Conservation (phyloP, 2,113 vertebrate species). For the Taurulus bubalis region DNA sequence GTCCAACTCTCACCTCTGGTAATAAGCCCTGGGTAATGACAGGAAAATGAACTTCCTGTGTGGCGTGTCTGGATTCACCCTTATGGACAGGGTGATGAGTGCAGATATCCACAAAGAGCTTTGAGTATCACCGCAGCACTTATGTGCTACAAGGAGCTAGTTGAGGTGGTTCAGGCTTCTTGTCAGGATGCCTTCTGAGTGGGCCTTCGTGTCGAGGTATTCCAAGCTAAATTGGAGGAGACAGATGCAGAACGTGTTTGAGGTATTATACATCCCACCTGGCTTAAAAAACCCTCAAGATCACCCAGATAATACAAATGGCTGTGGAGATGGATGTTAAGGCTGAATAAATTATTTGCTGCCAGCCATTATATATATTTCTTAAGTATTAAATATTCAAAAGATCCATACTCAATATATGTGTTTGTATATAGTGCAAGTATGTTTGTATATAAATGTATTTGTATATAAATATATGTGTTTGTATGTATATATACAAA, state of each 20-base stretch:
- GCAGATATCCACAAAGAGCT: not conserved
- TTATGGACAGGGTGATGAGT: not conserved
- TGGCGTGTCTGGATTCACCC: not conserved
- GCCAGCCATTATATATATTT: not conserved
- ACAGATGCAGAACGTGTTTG: not conserved
- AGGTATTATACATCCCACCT: not conserved
- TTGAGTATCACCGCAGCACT: not conserved
- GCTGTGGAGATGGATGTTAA: not conserved
- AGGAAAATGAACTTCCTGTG: not conserved
- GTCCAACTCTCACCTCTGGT: not conserved
- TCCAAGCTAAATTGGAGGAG: not conserved
- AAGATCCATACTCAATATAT: too few species aligned
- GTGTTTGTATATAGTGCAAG: too few species aligned
- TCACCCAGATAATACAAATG: not conserved
- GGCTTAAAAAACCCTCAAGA: not conserved
- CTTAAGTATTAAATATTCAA: too few species aligned
- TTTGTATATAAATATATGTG: not conserved
- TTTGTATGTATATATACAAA: not conserved
- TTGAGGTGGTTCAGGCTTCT: not conserved
- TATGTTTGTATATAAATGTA: too few species aligned
- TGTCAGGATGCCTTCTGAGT: constrained; percentile 1
- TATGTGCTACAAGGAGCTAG: not conserved
- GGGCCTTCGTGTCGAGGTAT: not conserved
- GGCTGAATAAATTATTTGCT: not conserved
- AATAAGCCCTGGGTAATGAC: not conserved